A percentile compares a stretch with the other conserved stretches of the same genome.
Evolutionary conservation across 2,888 invertebrate genomes (phyloP).

Genomic region (Andrena hattorfiana): DNA sequence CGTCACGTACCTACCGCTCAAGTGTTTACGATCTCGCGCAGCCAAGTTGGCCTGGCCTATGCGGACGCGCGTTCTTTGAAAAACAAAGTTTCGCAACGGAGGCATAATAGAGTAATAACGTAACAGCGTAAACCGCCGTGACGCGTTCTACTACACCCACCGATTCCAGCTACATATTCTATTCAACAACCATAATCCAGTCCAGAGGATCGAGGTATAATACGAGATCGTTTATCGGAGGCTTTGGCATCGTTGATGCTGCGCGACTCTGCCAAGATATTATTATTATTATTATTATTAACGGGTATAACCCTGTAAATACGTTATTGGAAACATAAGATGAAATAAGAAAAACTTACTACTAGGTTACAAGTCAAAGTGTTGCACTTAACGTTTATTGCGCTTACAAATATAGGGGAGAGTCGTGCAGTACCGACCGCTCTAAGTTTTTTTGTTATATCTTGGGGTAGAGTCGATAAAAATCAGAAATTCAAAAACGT

Average conservation of each 20-base stretch:
- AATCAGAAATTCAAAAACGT: too few species aligned
- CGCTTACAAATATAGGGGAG: too few species aligned
- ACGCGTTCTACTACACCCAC: slow-evolving; percentile 23
- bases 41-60: slow-evolving; percentile 3
- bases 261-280: not conserved
- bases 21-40: slow-evolving; percentile 2
- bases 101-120: not conserved
- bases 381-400: too few species aligned
- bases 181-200: not conserved
- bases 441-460: too few species aligned
- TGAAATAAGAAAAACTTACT: too few species aligned
- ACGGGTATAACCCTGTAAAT: too few species aligned
- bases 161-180: slow-evolving; percentile 18
- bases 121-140: slow-evolving; percentile 26
- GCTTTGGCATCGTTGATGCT: slow-evolving; percentile 6
- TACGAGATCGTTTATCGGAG: slow-evolving; percentile 56
- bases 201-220: slow-evolving; percentile 32
- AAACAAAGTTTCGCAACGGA: slow-evolving; percentile 51
- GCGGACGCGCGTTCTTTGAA: not conserved
- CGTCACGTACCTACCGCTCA: not conserved
- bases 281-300: too few species aligned
- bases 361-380: too few species aligned
- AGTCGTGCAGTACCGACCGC: too few species aligned
- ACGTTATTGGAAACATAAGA: too few species aligned
- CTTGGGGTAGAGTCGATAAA: too few species aligned